Conservation (phyloP, 2,888 invertebrate species). For the Drosophila rubida region DNA sequence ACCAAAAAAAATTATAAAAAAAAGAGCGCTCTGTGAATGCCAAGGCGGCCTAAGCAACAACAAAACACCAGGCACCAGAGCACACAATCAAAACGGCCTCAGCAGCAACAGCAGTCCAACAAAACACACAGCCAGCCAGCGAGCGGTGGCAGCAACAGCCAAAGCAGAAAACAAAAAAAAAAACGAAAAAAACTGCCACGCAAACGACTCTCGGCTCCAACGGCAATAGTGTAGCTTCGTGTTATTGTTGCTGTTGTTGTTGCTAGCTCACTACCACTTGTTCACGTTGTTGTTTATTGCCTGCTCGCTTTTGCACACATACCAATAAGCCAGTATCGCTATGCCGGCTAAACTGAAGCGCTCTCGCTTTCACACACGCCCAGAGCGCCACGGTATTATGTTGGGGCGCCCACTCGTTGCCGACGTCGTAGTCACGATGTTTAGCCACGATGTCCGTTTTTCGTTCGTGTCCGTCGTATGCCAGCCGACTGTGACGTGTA, state of each 20-base stretch:
- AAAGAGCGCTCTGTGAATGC: conserved; percentile 53
- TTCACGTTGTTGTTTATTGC: conserved; percentile 65
- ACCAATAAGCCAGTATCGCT: conserved; percentile 3
- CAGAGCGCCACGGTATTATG: conserved; percentile 54
- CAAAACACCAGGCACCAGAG: conserved; percentile 19
- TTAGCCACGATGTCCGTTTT: conserved; percentile 55
- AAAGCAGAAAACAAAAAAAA: conserved; percentile 17
- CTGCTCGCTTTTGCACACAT: conserved; percentile 48
- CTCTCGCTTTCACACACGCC: conserved; percentile 52
- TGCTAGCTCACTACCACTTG: conserved; percentile 65
- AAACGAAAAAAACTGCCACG: conserved; percentile 71
- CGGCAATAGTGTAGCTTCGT: conserved; percentile 32
- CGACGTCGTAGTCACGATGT: conserved; percentile 38
- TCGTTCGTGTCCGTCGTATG: conserved; percentile 46
- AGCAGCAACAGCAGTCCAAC: conserved; percentile 42
- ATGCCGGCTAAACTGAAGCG: conserved; percentile 57
- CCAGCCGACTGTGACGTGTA: conserved; percentile 61
- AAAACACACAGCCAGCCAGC: conserved; percentile 21
- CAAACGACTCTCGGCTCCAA: conserved; percentile 68
- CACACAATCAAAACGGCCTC: conserved; percentile 30
- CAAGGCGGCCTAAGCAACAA: conserved; percentile 58
- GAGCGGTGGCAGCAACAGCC: conserved; percentile 40
- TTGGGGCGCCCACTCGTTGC: conserved; percentile 50
- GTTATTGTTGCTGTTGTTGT: conserved; percentile 19
- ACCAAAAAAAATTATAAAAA: neutral